phyloP scores from a whole-genome alignment of 2,113 vertebrate genomes.

The Lophius piscatorius region DNA sequence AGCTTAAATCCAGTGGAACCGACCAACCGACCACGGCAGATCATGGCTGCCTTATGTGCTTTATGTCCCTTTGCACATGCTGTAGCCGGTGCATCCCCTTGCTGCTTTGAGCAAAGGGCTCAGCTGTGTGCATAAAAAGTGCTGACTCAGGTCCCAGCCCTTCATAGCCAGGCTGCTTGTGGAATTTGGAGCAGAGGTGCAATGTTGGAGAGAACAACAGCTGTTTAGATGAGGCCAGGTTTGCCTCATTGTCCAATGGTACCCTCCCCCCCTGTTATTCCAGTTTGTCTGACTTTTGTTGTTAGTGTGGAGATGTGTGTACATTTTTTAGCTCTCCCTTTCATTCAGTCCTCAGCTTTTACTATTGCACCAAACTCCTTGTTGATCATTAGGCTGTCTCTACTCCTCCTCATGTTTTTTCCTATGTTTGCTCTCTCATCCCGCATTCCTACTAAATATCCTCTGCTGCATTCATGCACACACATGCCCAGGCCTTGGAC shows the following conservation, averaged over 20 bases:
- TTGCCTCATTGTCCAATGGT: constrained; percentile 57
- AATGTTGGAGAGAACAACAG: constrained; percentile 68
- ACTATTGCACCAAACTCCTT: not conserved
- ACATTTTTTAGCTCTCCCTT: not conserved
- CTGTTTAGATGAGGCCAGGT: constrained; percentile 70
- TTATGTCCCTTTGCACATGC: constrained; percentile 45
- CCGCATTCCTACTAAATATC: constrained; percentile 33
- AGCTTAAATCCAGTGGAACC: no score
- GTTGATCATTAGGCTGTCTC: constrained; percentile 2
- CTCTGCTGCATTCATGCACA: constrained; percentile 23
- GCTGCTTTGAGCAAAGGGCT: constrained; percentile 53
- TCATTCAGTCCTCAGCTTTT: constrained; percentile 6
- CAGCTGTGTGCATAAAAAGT: constrained; percentile 57
- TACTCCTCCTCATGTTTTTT: constrained; percentile 15
- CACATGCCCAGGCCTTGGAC: constrained; percentile 7
- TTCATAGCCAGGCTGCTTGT: constrained; percentile 61
- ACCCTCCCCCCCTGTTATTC: not conserved
- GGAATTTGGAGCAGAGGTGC: constrained; percentile 78
- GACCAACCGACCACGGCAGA: no score
- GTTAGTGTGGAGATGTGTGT: not conserved
- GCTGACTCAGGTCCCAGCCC: constrained; percentile 78
- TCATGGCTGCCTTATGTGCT: not conserved
- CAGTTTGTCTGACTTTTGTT: not conserved
- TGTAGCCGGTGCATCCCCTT: constrained; percentile 48
- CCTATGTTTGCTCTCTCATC: constrained; percentile 13